phyloP scores from a whole-genome alignment of 2,797 vertebrate genomes.

The Eospalax fontanierii region DNA sequence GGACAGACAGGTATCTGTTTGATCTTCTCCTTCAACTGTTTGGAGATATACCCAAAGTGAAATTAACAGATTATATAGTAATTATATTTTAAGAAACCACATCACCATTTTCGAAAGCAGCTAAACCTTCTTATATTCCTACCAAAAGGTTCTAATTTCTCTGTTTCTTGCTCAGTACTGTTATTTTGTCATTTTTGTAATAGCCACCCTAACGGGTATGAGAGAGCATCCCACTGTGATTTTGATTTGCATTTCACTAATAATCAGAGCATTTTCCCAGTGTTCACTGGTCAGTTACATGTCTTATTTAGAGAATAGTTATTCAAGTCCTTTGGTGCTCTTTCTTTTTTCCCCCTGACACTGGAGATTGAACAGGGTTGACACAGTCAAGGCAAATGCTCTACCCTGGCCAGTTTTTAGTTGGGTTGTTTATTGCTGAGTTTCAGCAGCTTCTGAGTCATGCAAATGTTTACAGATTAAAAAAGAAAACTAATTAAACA shows the following conservation, averaged over 20 bases:
- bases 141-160: slow-evolving; percentile 14
- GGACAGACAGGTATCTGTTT: not conserved
- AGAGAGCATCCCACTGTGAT: not conserved
- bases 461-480: slow-evolving; percentile 10
- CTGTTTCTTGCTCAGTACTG: not conserved
- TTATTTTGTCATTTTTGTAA: not conserved
- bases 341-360: not conserved
- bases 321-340: not conserved
- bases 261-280: not conserved
- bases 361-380: not conserved
- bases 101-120: not conserved
- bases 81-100: not conserved
- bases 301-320: slow-evolving; percentile 10
- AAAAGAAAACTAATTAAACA: slow-evolving; percentile 23
- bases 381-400: not conserved
- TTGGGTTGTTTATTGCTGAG: not conserved
- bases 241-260: not conserved
- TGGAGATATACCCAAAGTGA: not conserved
- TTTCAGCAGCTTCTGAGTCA: slow-evolving; percentile 36
- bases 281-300: not conserved
- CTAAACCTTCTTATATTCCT: not conserved
- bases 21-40: not conserved
- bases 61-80: slow-evolving; percentile 28
- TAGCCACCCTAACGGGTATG: not conserved
- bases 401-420: not conserved